phyloP scores from a whole-genome alignment of 1,140 invertebrate species.

The Cyclargus thomasi region DNA sequence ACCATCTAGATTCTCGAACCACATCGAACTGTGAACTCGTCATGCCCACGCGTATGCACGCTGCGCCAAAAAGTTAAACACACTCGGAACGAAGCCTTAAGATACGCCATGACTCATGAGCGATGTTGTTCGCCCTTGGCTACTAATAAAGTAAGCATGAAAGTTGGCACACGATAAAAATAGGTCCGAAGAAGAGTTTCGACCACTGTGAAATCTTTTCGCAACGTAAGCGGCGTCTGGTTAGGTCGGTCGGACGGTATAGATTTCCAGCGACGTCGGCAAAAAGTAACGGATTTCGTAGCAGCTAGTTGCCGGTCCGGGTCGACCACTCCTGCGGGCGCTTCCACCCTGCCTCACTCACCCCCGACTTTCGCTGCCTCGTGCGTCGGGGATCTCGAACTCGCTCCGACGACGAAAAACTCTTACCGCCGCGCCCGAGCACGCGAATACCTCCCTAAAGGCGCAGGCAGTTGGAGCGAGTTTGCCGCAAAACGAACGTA shows the following conservation, averaged over 20 bases:
- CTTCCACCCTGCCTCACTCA: conserved; percentile 53
- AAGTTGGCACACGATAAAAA: conserved; percentile 13
- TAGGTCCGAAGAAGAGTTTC: not conserved
- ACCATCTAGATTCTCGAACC: not conserved
- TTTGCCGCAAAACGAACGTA: conserved; percentile 41
- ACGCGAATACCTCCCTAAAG: conserved; percentile 35
- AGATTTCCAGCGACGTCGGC: conserved; percentile 39
- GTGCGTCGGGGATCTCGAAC: conserved; percentile 65
- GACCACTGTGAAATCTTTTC: conserved; percentile 15
- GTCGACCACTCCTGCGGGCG: conserved; percentile 65
- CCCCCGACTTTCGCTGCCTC: conserved; percentile 66
- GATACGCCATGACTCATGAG: conserved; percentile 11
- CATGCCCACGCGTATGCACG: conserved; percentile 4
- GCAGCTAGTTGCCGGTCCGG: conserved; percentile 64
- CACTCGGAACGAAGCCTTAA: conserved; percentile 10
- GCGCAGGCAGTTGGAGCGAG: conserved; percentile 34
- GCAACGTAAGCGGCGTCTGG: not conserved
- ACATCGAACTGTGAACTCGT: not conserved
- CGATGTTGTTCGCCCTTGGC: conserved; percentile 5
- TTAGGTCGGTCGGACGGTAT: conserved; percentile 8
- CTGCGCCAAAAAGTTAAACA: conserved; percentile 10
- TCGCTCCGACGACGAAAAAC: conserved; percentile 42
- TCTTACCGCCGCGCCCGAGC: conserved; percentile 34
- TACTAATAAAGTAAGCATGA: conserved; percentile 13
- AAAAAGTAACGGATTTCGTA: conserved; percentile 68